Evolutionary conservation across 2,113 vertebrate genomes (phyloP).

Genomic region (Ciconia boyciana): DNA sequence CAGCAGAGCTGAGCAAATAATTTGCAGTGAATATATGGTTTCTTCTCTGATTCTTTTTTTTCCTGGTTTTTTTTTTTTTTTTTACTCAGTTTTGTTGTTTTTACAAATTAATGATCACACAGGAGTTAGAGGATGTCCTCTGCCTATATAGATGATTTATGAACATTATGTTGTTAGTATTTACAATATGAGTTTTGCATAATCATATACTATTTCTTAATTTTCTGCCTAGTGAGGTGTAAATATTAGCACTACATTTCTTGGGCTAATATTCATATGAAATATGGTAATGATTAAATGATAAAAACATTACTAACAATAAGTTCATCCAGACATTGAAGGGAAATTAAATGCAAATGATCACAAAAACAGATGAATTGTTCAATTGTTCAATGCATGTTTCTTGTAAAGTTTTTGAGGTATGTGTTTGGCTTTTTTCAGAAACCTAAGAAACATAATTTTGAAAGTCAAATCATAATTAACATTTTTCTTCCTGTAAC

Average conservation of each 20-base stretch:
- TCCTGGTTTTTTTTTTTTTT: rapidly evolving
- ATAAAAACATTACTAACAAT: not conserved
- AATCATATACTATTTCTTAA: not conserved
- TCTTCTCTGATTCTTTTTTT: not conserved
- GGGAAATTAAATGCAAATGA: not conserved
- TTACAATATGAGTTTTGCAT: not conserved
- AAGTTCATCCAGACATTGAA: not conserved
- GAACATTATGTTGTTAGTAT: not conserved
- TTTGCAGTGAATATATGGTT: not conserved
- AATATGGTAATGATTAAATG: not conserved
- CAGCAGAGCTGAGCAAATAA: not conserved
- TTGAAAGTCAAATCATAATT: not conserved
- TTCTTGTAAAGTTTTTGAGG: not conserved
- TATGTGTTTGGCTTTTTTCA: not conserved
- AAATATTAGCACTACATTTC: not conserved
- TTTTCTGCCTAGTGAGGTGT: not conserved
- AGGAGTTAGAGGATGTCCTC: not conserved
- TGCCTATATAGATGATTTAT: not conserved
- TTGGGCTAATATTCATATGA: not conserved
- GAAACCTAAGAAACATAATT: not conserved
- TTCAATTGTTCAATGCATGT: not conserved
- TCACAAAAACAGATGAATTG: not conserved
- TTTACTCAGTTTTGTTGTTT: not conserved
- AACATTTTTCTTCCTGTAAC: not conserved
- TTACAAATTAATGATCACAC: not conserved